Conservation (phyloP, 2,888 invertebrate genomes). For the Perizoma affinitatum region DNA sequence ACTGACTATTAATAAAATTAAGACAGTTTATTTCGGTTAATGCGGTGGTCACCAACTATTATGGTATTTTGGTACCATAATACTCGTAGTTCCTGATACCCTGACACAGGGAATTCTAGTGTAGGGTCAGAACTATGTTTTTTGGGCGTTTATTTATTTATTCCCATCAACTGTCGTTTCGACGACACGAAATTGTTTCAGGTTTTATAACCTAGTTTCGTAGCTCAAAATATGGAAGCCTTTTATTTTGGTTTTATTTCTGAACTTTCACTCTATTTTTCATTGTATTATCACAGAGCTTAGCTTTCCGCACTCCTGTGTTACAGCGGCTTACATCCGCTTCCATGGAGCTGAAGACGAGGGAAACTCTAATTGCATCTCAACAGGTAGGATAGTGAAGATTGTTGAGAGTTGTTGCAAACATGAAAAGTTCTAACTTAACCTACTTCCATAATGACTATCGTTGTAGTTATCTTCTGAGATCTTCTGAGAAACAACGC, state of each 20-base stretch:
- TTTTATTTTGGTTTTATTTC: not conserved
- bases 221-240: too few relatives aligned
- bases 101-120: too few relatives aligned
- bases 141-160: too few relatives aligned
- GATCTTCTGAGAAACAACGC: not conserved
- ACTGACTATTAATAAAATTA: too few relatives aligned
- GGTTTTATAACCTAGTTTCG: too few relatives aligned
- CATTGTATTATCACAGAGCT: conserved; percentile 1
- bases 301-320: not conserved
- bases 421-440: conserved; percentile 9
- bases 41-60: too few relatives aligned
- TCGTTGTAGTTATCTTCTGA: not conserved
- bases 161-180: too few relatives aligned
- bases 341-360: not conserved
- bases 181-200: too few relatives aligned
- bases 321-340: conserved; percentile 4
- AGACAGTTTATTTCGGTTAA: too few relatives aligned
- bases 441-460: conserved; percentile 4
- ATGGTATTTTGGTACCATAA: too few relatives aligned
- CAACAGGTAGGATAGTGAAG: conserved; percentile 14
- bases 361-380: conserved; percentile 19
- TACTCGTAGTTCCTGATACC: too few relatives aligned
- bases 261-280: not conserved
- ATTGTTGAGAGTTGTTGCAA: conserved; percentile 12
- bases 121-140: too few relatives aligned